Base-by-base conservation (phyloP, 2,113 vertebrate genomes). In the Dasyprocta punctata region DNA sequence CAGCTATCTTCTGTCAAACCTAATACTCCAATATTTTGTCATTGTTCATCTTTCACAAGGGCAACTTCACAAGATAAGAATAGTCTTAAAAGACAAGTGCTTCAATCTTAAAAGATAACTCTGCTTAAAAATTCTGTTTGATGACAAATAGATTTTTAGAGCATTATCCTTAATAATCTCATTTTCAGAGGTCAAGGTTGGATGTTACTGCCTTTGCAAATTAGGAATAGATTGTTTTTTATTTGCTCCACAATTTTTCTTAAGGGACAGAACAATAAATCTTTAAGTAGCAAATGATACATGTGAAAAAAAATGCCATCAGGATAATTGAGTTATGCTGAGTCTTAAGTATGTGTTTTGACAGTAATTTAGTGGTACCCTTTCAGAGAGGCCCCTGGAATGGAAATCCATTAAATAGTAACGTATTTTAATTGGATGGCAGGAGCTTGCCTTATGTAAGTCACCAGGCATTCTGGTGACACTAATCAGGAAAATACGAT, bases 91-190 rank as follows among this genome's bases (percentile, higher is more conserved):
- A 97, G 89, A 94, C 78, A 94, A 97, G 47, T 83, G 77, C 65
- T 95, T 86, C 86, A 56, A 95, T 96, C 97, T 98, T 98, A 98
- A 98, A 98, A 98, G 89, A 92, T 88, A 90, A 87, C 73, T 77
- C 94, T 97, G 52, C 92, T 98, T 97, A 58, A 97, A 98, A 97
- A 97, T 98, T 97, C 97, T 96, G 91, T 98, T 98, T 98, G 96
- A 97, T 97, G 91, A 94, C 95, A 97, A 98, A 94, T 97, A 85
- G 19, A 89, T 71, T 84, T 52, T 44, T 90, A 96, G 96, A 98
- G 96, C 94, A 96, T 93, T 82, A 97, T 98, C 90, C 54, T 97
- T 95, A 26, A 0, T 98, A 97, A 98, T 98, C 98, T 97, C 95
- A 88, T 96, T 98, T 98, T 97, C 93, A 96, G 86, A 96, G 92